Evolutionary conservation across 2,888 invertebrate genomes (phyloP).

Genomic region (Andrena fulva): DNA sequence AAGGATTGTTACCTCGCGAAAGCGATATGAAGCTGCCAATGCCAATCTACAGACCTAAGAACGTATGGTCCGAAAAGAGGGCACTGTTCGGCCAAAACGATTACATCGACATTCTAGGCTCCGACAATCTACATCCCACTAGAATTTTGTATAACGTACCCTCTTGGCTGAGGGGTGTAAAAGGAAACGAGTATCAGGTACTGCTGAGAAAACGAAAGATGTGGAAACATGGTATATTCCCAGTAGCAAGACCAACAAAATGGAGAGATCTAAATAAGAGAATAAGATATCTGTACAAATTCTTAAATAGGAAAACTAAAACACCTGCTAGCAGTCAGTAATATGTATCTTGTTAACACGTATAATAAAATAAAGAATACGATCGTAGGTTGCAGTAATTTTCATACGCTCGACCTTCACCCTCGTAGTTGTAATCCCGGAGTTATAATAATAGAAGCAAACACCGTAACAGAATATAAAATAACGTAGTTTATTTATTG

Average conservation of each 20-base stretch:
- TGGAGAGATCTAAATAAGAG: slow-evolving; percentile 92
- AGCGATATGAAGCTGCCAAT: slow-evolving; percentile 87
- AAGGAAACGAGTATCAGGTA: slow-evolving; percentile 93
- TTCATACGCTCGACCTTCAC: slow-evolving; percentile 4
- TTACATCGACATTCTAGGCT: slow-evolving; percentile 97
- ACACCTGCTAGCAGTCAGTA: slow-evolving; percentile 82
- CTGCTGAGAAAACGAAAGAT: slow-evolving; percentile 91
- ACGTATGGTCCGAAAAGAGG: slow-evolving; percentile 91
- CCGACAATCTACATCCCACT: slow-evolving; percentile 92
- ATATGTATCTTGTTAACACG: slow-evolving; percentile 7
- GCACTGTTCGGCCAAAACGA: slow-evolving; percentile 98
- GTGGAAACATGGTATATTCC: slow-evolving; percentile 84
- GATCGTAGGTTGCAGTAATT: background rate
- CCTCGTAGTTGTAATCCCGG: background rate
- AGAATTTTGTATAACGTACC: slow-evolving; percentile 94
- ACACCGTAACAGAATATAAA: slow-evolving; percentile 67
- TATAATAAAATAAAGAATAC: slow-evolving; percentile 34
- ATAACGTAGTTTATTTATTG: slow-evolving; percentile 78
- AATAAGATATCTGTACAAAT: slow-evolving; percentile 90
- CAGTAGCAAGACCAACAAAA: slow-evolving; percentile 90
- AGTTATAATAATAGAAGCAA: slow-evolving; percentile 4
- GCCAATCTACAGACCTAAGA: slow-evolving; percentile 90
- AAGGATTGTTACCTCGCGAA: slow-evolving; percentile 90
- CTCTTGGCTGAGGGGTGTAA: slow-evolving; percentile 94
- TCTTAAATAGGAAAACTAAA: slow-evolving; percentile 92